These are phyloP conservation scores for Eospalax fontanierii DNA, from an alignment of 2,797 vertebrate genomes.

Conservation along the genomic window DNA sequence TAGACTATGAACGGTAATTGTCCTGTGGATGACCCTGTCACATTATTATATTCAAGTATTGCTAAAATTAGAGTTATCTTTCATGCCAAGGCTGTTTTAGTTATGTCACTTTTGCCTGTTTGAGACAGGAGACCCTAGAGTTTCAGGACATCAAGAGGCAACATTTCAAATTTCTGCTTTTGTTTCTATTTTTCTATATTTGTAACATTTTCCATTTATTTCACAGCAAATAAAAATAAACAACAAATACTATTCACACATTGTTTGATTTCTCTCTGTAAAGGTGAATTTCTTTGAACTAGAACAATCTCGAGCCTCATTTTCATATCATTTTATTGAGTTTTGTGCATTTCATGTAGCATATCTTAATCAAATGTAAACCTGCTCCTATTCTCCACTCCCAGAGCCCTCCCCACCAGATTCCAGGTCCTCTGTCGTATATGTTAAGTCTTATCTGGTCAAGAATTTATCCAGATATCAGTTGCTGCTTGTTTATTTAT, in stretches of 20 bases:
- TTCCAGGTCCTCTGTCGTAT: no score
- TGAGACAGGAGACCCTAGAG: background rate
- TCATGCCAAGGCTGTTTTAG: background rate
- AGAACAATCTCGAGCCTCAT: background rate
- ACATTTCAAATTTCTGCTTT: background rate
- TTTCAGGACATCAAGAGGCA: background rate
- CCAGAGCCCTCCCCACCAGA: no score
- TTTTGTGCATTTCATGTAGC: no score
- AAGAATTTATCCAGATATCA: no score
- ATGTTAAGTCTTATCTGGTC: no score
- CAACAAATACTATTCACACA: background rate
- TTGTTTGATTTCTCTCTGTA: background rate
- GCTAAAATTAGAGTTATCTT: background rate
- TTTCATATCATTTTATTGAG: background rate
- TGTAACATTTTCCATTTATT: background rate
- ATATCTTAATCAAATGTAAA: no score
- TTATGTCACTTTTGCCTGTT: background rate
- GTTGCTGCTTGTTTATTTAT: no score
- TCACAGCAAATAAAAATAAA: background rate
- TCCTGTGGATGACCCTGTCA: background rate
- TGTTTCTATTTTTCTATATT: background rate
- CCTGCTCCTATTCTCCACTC: no score
- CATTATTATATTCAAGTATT: background rate
- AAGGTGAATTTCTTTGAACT: slow-evolving; percentile 41
- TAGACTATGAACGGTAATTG: background rate